Evolutionary conservation across 23 tunicate genomes (phyloP).

Genomic region (Trididemnum clinides): DNA sequence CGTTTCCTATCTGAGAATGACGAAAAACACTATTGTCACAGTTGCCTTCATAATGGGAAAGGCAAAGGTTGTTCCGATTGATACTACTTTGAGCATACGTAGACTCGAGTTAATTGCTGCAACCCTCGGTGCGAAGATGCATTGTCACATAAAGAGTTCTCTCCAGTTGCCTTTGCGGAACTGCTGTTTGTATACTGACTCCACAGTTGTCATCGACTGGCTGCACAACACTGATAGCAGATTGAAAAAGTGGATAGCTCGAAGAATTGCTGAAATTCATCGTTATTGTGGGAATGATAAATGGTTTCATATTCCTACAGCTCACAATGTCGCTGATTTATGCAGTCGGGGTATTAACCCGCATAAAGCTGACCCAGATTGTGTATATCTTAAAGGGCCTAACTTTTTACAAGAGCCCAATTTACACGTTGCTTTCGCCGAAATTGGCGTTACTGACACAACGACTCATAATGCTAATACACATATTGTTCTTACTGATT

Average conservation of each 20-base stretch:
- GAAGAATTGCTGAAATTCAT: conserved; percentile 15
- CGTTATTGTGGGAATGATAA: background rate
- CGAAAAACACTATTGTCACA: background rate
- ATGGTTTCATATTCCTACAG: background rate
- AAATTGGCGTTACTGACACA: too few relatives aligned
- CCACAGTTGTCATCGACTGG: background rate
- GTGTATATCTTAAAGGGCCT: too few relatives aligned
- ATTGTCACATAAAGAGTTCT: background rate
- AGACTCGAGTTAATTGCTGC: conserved; percentile 22
- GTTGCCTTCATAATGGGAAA: conserved; percentile 24
- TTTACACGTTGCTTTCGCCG: too few relatives aligned
- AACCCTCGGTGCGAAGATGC: conserved; percentile 13
- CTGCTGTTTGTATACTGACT: conserved; percentile 16
- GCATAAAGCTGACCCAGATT: background rate
- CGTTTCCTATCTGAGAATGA: conserved; percentile 24
- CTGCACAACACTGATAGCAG: background rate
- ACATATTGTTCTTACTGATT: background rate
- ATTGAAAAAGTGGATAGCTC: conserved; percentile 1
- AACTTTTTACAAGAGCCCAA: too few relatives aligned
- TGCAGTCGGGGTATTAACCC: conserved; percentile 4
- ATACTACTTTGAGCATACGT: background rate
- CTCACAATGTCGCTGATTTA: background rate
- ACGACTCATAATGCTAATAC: background rate
- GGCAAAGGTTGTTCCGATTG: conserved; percentile 8
- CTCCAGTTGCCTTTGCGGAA: background rate